Evolutionary conservation across 2,113 vertebrate species (phyloP).

Genomic region (Eidolon helvum): DNA sequence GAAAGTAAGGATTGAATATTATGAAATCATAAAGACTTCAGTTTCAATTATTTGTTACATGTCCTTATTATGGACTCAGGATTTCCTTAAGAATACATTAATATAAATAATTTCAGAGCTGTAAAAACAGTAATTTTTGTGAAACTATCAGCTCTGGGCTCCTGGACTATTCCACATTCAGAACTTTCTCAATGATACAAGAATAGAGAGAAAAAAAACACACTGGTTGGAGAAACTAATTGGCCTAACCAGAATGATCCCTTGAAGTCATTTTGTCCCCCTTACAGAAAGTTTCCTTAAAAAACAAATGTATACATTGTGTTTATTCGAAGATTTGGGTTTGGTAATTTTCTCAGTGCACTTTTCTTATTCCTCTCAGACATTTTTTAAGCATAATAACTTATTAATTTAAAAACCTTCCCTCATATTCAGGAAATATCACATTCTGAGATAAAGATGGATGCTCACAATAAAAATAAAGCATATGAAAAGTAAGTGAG

Average conservation of each 20-base stretch:
- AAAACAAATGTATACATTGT: neutral
- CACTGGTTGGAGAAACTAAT: neutral
- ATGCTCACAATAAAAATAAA: neutral
- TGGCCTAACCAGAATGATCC: neutral
- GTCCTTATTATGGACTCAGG: neutral
- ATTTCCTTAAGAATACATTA: neutral
- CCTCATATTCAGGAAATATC: neutral
- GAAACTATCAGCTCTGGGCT: neutral
- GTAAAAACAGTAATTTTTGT: neutral
- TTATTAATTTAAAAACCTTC: conserved; percentile 11
- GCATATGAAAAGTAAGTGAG: neutral
- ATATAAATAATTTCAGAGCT: neutral
- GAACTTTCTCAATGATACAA: neutral
- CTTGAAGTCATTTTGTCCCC: neutral
- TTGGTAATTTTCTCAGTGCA: neutral
- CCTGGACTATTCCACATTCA: neutral
- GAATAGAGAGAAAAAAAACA: neutral
- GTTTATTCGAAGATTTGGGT: neutral
- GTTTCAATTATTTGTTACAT: neutral
- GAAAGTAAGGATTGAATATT: conserved; percentile 14
- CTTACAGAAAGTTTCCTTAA: neutral
- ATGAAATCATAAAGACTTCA: neutral
- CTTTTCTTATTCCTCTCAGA: neutral
- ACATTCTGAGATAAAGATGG: neutral
- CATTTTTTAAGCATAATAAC: neutral